Evolutionary conservation across 2,888 invertebrate species (phyloP).

Genomic region (Dinocampus coccinellae): DNA sequence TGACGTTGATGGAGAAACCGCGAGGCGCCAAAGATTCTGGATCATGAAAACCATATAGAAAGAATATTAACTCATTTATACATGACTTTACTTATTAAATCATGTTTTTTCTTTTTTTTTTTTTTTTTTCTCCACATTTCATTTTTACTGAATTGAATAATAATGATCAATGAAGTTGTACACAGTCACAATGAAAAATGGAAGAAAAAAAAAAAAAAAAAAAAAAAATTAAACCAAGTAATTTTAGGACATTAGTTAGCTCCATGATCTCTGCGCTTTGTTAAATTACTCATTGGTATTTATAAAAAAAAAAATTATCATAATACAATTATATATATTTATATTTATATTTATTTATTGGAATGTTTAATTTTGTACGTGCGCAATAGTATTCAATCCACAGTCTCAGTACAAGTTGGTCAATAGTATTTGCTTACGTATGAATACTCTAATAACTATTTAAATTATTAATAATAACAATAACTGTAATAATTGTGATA

Average conservation of each 20-base stretch:
- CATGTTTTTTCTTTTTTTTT: background rate
- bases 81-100: background rate
- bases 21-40: constrained; percentile 29
- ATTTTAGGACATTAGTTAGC: background rate
- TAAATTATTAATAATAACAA: constrained; percentile 38
- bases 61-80: constrained; percentile 2
- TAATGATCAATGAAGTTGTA: background rate
- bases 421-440: constrained; percentile 47
- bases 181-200: background rate
- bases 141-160: constrained; percentile 18
- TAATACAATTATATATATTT: constrained; percentile 6
- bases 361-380: constrained; percentile 46
- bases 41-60: background rate
- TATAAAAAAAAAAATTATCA: background rate
- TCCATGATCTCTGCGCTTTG: constrained; percentile 23
- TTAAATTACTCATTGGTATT: constrained; percentile 7
- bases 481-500: constrained; percentile 37
- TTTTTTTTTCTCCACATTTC: background rate
- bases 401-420: constrained; percentile 5
- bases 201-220: background rate
- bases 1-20: constrained; percentile 41
- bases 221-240: background rate
- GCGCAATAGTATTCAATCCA: constrained; percentile 40
- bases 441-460: constrained; percentile 30
- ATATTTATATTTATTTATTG: constrained; percentile 23